A percentile compares a stretch with the other conserved stretches of the same genome.
Evolutionary conservation across 2,888 invertebrate genomes (phyloP).

Genomic region (Harmothoe impar): DNA sequence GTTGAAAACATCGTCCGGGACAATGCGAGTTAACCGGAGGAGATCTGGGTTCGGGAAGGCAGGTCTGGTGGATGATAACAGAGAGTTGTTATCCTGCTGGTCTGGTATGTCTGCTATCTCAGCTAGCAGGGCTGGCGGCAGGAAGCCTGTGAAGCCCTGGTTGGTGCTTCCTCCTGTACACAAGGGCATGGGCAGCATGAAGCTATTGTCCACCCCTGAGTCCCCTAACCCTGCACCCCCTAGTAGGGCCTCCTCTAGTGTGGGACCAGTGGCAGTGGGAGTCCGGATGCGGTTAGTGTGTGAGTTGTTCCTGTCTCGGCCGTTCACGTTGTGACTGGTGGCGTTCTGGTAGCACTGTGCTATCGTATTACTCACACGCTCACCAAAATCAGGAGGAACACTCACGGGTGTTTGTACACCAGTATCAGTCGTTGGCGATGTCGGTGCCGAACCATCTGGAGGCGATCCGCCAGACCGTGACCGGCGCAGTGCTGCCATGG

Average conservation of each 20-base stretch:
- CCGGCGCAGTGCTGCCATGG: constrained; percentile 10
- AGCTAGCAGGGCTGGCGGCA: not conserved
- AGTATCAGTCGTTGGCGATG: constrained; percentile 38
- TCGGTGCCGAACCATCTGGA: not conserved
- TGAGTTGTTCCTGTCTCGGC: not conserved
- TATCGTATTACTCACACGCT: constrained; percentile 27
- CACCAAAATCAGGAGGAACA: constrained; percentile 35
- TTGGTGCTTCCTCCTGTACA: not conserved
- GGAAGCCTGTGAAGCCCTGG: constrained; percentile 11
- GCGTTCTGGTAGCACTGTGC: not conserved
- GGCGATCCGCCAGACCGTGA: constrained; percentile 17
- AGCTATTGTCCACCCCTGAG: not conserved
- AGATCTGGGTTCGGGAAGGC: constrained; percentile 29
- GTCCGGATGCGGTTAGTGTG: not conserved
- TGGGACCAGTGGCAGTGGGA: constrained; percentile 17
- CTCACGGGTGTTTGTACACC: constrained; percentile 47
- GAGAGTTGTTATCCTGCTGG: not conserved
- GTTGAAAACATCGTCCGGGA: constrained; percentile 34
- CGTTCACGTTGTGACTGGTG: not conserved
- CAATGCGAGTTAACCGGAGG: constrained; percentile 41
- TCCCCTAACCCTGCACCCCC: not conserved
- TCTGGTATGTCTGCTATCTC: not conserved
- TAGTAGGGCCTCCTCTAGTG: not conserved
- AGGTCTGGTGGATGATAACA: not conserved
- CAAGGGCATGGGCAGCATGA: not conserved